A percentile compares a stretch with the other conserved stretches of the same genome.
phyloP scores from a whole-genome alignment of 2,797 vertebrate species.

The Enteromius argenteus region DNA sequence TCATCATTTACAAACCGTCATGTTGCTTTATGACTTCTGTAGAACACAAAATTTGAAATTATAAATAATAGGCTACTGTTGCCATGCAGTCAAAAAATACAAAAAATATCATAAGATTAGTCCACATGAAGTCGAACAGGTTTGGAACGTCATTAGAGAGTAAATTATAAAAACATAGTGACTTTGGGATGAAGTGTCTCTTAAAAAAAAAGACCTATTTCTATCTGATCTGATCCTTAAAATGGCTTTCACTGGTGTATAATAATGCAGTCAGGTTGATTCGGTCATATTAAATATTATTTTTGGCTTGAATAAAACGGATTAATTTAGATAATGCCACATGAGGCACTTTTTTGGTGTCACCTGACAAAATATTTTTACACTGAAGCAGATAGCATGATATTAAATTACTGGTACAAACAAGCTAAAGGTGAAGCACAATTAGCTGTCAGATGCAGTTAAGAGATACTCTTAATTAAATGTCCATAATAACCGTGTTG shows the following conservation, averaged over 20 bases:
- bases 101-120: not conserved
- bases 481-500: not conserved
- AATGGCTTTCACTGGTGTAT: not conserved
- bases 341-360: not conserved
- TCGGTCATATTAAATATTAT: not conserved
- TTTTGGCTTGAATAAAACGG: not conserved
- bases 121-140: not conserved
- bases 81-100: not conserved
- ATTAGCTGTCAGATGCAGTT: not conserved
- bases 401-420: slow-evolving; percentile 10
- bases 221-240: not conserved
- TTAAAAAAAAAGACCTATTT: not conserved
- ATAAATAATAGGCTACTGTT: not conserved
- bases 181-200: not conserved
- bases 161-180: not conserved
- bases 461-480: slow-evolving; percentile 26
- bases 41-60: not conserved
- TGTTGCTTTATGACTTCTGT: not conserved
- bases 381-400: slow-evolving; percentile 12
- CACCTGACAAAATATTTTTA: not conserved
- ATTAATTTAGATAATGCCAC: not conserved
- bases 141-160: not conserved
- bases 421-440: slow-evolving; percentile 12
- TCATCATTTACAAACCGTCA: not conserved
- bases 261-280: not conserved